Conservation (phyloP, 2,113 vertebrate species). For the Oostethus manadensis region DNA sequence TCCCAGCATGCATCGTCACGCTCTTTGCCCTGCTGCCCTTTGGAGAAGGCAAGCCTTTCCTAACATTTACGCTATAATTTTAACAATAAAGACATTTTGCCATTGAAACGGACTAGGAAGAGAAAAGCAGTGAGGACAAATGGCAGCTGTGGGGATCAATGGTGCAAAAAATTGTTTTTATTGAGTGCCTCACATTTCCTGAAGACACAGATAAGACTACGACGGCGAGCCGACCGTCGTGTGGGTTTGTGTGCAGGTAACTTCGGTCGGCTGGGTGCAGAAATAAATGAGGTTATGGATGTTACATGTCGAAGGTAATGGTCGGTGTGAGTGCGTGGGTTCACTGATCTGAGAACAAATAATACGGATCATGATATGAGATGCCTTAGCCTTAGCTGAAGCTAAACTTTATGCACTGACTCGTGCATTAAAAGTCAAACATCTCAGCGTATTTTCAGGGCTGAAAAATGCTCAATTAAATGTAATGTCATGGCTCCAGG, state of each 20-base stretch:
- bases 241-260: slow-evolving; percentile 25
- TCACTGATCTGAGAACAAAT: slow-evolving; percentile 63
- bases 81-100: slow-evolving; percentile 70
- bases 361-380: slow-evolving; percentile 51
- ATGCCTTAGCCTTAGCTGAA: slow-evolving; percentile 1
- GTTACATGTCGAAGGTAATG: slow-evolving; percentile 85
- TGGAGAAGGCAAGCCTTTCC: slow-evolving; percentile 55
- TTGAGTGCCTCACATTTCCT: slow-evolving; percentile 80
- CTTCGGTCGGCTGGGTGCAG: slow-evolving; percentile 12
- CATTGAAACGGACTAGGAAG: slow-evolving; percentile 50
- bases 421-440: slow-evolving; percentile 2
- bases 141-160: slow-evolving; percentile 75
- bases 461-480: slow-evolving; percentile 10
- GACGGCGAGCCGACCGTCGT: slow-evolving; percentile 32
- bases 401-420: slow-evolving; percentile 24
- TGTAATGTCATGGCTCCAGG: slow-evolving; percentile 9
- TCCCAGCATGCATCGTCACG: slow-evolving; percentile 35
- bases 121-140: slow-evolving; percentile 52
- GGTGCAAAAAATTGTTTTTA: slow-evolving; percentile 82
- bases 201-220: slow-evolving; percentile 73
- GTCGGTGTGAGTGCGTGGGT: slow-evolving; percentile 75
- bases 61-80: slow-evolving; percentile 82
- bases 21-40: slow-evolving; percentile 43
- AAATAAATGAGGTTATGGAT: slow-evolving; percentile 81
- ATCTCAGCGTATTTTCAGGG: not conserved